A percentile compares a stretch with the other conserved stretches of the same genome.
These are phyloP conservation scores for Dicentrarchus labrax DNA, from an alignment of 2,113 vertebrate species.

Conservation along the genomic window DNA sequence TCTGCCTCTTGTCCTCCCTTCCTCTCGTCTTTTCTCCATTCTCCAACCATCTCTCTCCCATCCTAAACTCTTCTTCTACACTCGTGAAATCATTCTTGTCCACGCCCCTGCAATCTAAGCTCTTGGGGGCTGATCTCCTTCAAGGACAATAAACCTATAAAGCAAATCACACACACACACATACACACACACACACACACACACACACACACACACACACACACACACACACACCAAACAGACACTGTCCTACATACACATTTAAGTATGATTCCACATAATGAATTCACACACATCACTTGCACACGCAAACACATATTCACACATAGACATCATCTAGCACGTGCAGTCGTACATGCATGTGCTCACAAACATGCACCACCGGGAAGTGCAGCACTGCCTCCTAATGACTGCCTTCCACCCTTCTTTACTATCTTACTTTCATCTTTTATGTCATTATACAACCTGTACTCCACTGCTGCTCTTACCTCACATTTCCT, in stretches of 20 bases:
- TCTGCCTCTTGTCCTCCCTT: not conserved
- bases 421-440: not conserved
- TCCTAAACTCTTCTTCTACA: not conserved
- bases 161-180: not conserved
- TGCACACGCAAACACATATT: constrained; percentile 4
- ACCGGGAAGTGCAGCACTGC: not conserved
- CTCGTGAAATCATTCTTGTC: not conserved
- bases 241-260: not conserved
- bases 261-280: not conserved
- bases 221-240: not conserved
- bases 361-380: not conserved
- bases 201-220: not conserved
- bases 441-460: constrained; percentile 33
- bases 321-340: not conserved
- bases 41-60: not conserved
- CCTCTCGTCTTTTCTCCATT: not conserved
- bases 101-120: not conserved
- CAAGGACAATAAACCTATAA: constrained; percentile 16
- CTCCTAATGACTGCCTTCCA: constrained; percentile 13
- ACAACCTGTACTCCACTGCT: not conserved
- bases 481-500: constrained; percentile 7
- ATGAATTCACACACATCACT: not conserved
- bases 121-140: constrained; percentile 11
- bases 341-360: not conserved
- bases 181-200: not conserved